A percentile compares a stretch with the other conserved stretches of the same genome.
Conservation (phyloP, 2,113 vertebrate species). For the Aramus guarauna region DNA sequence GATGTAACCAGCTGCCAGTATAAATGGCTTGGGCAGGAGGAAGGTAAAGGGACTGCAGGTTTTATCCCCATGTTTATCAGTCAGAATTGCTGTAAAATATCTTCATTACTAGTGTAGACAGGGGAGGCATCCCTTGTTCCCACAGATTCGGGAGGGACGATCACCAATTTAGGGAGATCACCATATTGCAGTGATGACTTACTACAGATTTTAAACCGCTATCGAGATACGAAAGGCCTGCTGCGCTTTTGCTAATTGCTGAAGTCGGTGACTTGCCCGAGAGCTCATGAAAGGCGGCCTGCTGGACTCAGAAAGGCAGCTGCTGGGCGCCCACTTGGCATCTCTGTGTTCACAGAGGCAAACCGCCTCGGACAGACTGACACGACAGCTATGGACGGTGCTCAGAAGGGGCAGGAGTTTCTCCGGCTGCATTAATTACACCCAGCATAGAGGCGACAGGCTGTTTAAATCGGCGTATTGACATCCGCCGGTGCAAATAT, state of each 20-base stretch:
- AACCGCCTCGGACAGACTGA: background rate
- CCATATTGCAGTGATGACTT: background rate
- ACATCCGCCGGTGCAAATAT: accelerated
- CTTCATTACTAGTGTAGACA: background rate
- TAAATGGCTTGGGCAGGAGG: background rate
- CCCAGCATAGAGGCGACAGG: accelerated
- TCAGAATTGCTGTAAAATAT: background rate
- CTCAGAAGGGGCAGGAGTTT: background rate
- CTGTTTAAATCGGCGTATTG: background rate
- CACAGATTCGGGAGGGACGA: background rate
- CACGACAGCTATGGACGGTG: accelerated
- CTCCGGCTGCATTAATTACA: background rate
- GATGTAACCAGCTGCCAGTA: background rate
- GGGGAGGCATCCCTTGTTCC: background rate
- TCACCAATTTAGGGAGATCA: background rate
- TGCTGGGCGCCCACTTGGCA: background rate
- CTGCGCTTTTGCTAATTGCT: background rate
- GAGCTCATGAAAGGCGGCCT: background rate
- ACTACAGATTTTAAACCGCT: background rate
- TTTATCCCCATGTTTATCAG: background rate
- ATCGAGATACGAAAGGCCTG: background rate
- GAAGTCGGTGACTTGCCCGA: background rate
- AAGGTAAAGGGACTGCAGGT: background rate
- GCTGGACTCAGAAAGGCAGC: background rate
- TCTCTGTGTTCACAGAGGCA: background rate